phyloP scores from a whole-genome alignment of 37 sponge, comb jelly and placozoan species.

The Cliona cf. orientalis region DNA sequence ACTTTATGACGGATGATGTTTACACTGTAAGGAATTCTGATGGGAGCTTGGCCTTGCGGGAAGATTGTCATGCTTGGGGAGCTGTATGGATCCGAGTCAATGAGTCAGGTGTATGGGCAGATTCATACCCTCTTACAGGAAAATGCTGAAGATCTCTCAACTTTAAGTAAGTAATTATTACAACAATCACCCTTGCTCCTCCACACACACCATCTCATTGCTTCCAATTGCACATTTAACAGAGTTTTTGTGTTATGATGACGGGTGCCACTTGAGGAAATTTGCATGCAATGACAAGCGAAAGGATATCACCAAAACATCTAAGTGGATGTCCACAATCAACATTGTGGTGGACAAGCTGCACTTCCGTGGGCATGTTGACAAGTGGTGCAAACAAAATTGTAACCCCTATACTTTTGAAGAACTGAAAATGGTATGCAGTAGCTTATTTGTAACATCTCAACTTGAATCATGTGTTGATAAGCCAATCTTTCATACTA shows the following conservation, averaged over 20 bases:
- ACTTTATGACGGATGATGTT: too few relatives aligned
- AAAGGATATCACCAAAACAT: not conserved
- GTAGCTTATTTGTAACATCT: not conserved
- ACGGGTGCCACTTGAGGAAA: too few relatives aligned
- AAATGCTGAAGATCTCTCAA: not conserved
- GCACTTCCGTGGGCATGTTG: slow-evolving; percentile 49
- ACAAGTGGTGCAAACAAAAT: slow-evolving; percentile 37
- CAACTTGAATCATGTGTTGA: slow-evolving; percentile 11
- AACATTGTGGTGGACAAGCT: slow-evolving; percentile 52
- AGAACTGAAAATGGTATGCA: slow-evolving; percentile 6
- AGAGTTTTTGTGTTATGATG: slow-evolving; percentile 53
- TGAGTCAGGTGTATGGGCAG: not conserved
- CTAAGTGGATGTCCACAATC: not conserved
- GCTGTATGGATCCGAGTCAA: slow-evolving; percentile 22
- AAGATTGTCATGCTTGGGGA: not conserved
- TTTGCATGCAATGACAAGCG: slow-evolving; percentile 25
- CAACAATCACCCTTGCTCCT: too few relatives aligned
- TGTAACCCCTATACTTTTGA: slow-evolving; percentile 29
- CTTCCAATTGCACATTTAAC: too few relatives aligned
- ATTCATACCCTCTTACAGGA: not conserved
- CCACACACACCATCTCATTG: too few relatives aligned
- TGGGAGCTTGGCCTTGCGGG: slow-evolving; percentile 15
- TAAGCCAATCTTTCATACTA: slow-evolving; percentile 33
- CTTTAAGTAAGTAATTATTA: not conserved
- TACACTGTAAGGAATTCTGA: slow-evolving; percentile 16